Evolutionary conservation across 2,113 vertebrate species (phyloP), one percentile per base, ranked within the genome.

Genomic region (Nansenia antarctica): DNA sequence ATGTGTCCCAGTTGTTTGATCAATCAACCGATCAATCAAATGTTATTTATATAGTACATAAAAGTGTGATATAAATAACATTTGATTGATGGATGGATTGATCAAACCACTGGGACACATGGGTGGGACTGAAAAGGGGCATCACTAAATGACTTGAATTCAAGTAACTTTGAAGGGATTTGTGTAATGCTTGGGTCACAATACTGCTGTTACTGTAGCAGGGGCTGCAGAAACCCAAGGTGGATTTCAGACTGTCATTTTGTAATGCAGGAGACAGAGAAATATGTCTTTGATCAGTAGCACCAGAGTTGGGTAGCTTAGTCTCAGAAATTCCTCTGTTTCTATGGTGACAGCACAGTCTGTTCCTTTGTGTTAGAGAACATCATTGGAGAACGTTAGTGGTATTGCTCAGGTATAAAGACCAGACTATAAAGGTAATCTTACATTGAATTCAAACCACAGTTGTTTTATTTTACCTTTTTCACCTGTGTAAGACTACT

Each of bases 321-420:
- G 2, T 73, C 37, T 42, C 37, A 42, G 37, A 15, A 42, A 9
- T 53, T 34, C 49, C 76, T 52, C 77, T 68, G 85, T 88, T 88
- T 77, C 86, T 85, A 86, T 88, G 83, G 86, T 82, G 71, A 86
- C 80, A 32, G 66, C 72, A 76, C 54, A 65, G 67, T 77, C 45
- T n/a, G 45, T 49, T 49, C 45, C 45, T 20, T n/a, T n/a, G n/a
- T n/a, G 20, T n/a, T 20, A 49, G 7, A 49, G 45, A 14, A 49
- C 11, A 14, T 5, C 45, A 49, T 22, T 20, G 14, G n/a, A 42
- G 20, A 49, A 49, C n/a, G n/a, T n/a, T n/a, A n/a, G n/a, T n/a
- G n/a, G n/a, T 49, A 49, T 49, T 22, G 6, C n/a, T 8, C 45
- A 49, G 5, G 45, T n/a, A 49, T 49, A 6, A 49, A 1, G 45